These are phyloP conservation scores for Myiagra hebetior DNA, from an alignment of 2,113 vertebrate genomes.

Conservation along the genomic window DNA sequence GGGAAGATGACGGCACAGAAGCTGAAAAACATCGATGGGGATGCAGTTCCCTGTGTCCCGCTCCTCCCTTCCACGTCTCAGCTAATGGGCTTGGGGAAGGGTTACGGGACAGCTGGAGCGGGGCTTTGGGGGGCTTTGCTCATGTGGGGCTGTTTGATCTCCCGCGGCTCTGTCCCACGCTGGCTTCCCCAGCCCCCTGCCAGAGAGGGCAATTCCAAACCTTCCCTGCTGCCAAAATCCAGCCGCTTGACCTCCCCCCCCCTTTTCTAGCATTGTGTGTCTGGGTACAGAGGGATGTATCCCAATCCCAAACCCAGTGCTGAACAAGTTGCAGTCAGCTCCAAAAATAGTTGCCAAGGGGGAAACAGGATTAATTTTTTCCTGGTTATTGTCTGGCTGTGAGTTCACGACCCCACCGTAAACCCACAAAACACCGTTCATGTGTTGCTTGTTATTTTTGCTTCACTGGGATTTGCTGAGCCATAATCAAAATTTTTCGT, in stretches of 20 bases:
- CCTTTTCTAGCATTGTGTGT: rapidly evolving
- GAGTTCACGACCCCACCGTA: not conserved
- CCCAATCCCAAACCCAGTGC: not conserved
- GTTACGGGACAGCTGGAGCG: rapidly evolving
- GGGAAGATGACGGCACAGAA: not conserved
- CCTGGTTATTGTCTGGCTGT: constrained; percentile 23
- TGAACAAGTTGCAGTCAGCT: not conserved
- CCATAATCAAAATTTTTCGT: constrained; percentile 44
- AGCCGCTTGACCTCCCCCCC: not conserved
- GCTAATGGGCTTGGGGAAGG: not conserved
- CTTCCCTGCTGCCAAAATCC: not conserved
- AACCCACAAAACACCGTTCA: constrained; percentile 6
- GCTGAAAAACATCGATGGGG: not conserved
- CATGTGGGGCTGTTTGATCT: not conserved
- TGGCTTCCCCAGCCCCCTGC: not conserved
- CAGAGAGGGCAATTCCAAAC: not conserved
- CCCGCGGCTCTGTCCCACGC: rapidly evolving
- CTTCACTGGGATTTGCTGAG: constrained; percentile 41
- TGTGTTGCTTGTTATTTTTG: constrained; percentile 56
- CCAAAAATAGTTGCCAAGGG: not conserved
- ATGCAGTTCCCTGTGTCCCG: rapidly evolving
- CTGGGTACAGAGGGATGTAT: not conserved
- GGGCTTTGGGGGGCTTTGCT: not conserved
- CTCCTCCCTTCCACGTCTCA: not conserved
- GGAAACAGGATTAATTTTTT: constrained; percentile 33